Conservation (phyloP, 2,113 vertebrate genomes). For the Hipposideros armiger region DNA sequence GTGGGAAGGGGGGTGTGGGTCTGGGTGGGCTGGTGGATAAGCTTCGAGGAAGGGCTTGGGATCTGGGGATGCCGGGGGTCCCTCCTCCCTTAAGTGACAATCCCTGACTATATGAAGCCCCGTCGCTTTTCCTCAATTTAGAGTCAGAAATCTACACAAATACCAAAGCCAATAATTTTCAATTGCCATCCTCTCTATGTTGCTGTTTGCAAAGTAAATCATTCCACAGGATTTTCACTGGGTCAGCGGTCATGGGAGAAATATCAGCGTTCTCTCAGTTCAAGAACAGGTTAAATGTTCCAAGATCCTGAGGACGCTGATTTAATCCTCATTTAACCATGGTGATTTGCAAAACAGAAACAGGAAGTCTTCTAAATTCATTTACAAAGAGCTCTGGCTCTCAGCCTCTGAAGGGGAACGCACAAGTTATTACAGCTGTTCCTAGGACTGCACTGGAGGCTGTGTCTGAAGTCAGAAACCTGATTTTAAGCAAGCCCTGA, state of each 20-base stretch:
- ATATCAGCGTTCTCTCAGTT: not conserved
- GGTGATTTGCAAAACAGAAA: not conserved
- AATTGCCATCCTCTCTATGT: too few species aligned
- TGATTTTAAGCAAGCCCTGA: fast-evolving
- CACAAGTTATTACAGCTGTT: not conserved
- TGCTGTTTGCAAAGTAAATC: not conserved
- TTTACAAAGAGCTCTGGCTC: slow-evolving; percentile 11
- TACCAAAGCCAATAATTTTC: fast-evolving
- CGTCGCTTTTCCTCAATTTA: not conserved
- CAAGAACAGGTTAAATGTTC: not conserved
- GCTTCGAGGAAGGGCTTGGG: fast-evolving
- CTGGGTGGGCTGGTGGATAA: fast-evolving
- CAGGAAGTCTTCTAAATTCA: slow-evolving; percentile 21
- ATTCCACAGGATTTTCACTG: fast-evolving
- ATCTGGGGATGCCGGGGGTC: fast-evolving
- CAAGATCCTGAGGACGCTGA: not conserved
- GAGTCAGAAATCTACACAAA: not conserved
- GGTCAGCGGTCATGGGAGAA: not conserved
- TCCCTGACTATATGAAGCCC: fast-evolving
- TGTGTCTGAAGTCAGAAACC: not conserved
- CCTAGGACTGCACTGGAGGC: fast-evolving
- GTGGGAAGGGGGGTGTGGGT: fast-evolving
- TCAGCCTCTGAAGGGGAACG: not conserved
- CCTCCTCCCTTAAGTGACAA: fast-evolving
- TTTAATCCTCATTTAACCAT: slow-evolving; percentile 11